A percentile compares a stretch with the other conserved stretches of the same genome.
phyloP scores from a whole-genome alignment of 2,888 invertebrate genomes.

The Mystacides longicornis region DNA sequence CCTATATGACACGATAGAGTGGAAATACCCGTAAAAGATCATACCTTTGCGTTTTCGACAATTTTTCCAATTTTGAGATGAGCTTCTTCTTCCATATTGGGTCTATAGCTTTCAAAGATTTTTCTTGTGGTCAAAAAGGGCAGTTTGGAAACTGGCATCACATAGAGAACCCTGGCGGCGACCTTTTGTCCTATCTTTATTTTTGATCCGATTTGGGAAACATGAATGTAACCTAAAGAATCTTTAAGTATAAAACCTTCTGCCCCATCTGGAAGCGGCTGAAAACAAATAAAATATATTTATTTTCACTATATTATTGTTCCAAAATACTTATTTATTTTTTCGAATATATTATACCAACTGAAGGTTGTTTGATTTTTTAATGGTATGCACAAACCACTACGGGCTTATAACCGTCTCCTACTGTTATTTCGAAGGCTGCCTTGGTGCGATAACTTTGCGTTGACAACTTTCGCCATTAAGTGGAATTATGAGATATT shows the following conservation, averaged over 20 bases:
- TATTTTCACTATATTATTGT: too few species aligned
- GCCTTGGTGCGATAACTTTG: too few species aligned
- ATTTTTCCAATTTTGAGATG: conserved; percentile 49
- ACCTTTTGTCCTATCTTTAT: conserved; percentile 45
- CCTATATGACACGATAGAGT: too few species aligned
- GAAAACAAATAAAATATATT: conserved; percentile 22
- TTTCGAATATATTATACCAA: too few species aligned
- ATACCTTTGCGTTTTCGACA: conserved; percentile 34
- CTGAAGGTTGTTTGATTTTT: too few species aligned
- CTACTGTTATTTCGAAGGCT: too few species aligned
- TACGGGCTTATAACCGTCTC: too few species aligned
- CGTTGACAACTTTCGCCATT: too few species aligned
- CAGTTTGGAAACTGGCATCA: conserved; percentile 60
- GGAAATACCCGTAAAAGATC: background rate
- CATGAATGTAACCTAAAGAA: conserved; percentile 46
- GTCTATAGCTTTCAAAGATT: conserved; percentile 36
- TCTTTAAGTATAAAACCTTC: conserved; percentile 46
- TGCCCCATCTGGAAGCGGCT: conserved; percentile 48
- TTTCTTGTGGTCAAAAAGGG: conserved; percentile 54
- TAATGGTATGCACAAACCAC: too few species aligned
- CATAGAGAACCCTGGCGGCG: conserved; percentile 56
- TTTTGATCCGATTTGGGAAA: conserved; percentile 45
- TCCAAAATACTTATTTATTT: too few species aligned
- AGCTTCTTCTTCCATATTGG: conserved; percentile 35
- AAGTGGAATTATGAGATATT: too few species aligned